Base-by-base conservation (phyloP, 2,797 vertebrate genomes). In the Epinephelus malabaricus region DNA sequence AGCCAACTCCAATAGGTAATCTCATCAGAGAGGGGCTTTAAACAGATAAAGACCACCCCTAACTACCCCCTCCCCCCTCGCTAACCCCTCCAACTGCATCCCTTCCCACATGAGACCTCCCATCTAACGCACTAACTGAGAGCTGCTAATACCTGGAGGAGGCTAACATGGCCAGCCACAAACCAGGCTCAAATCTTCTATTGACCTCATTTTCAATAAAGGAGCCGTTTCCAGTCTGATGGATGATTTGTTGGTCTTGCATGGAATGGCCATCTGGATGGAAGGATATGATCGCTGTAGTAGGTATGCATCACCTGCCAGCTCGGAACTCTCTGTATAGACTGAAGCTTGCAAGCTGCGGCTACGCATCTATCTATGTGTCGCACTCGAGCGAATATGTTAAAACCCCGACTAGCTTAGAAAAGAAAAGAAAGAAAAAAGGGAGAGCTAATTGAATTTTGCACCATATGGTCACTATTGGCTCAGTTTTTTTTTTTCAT, bases 151-250 rank as follows among this genome's bases (percentile, higher is more conserved):
- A 96, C 94, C 95, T 95, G 92, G 81, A 93, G 84, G 81, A 88
- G 65, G 79, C 88, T 69, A 84, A 91, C 83, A 76, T 53, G 84
- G 87, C 86, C 84, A 87, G 82, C 84, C 86, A 69, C 88, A 93
- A 93, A 94, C 92, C 89, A 94, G 92, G 94, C 94, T 94, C 92
- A 93, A 95, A 93, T 94, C 96, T 96, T 96, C 96, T 95, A 95
- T 96, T 97, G 96, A 96, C 96, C 88, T 89, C 94, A 92, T 96
- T 97, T 97, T 96, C 96, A 97, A 95, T 95, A 93, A 94, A 92
- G 92, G 90, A 93, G 91, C 91, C 88, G 83, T 93, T 96, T 96
- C 87, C 92, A 91, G 92, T 96, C 59, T 83, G 86, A 94, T 95
- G 83, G 86, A 94, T 93, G 94, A 97, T 96, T 95, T 81, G 81